Evolutionary conservation across 2,888 invertebrate genomes (phyloP).

Genomic region (Carpatolechia fugitivella): DNA sequence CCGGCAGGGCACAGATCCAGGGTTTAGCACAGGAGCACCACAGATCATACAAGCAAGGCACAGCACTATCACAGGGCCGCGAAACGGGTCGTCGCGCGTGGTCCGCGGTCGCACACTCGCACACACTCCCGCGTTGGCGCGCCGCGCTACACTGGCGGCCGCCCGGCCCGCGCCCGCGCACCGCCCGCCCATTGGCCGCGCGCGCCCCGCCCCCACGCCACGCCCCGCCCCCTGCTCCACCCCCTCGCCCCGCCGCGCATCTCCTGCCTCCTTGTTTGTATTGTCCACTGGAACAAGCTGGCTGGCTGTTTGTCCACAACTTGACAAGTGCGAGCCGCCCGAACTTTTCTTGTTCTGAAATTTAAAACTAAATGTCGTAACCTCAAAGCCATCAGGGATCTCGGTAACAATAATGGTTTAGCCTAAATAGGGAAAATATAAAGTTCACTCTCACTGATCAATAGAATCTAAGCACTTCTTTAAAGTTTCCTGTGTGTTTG

Average conservation of each 20-base stretch:
- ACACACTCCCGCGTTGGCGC: slow-evolving; percentile 34
- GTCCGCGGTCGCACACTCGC: not conserved
- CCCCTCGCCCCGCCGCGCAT: not conserved
- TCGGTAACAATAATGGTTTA: no score
- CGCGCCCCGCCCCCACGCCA: slow-evolving; percentile 37
- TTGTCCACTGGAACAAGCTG: not conserved
- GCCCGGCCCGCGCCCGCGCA: slow-evolving; percentile 3
- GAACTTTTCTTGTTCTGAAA: no score
- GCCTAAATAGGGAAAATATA: no score
- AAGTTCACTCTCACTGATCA: no score
- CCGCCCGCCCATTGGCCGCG: not conserved
- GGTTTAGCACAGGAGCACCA: slow-evolving; percentile 20
- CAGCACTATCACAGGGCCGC: slow-evolving; percentile 4
- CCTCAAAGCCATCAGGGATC: no score
- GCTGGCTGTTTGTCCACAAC: not conserved
- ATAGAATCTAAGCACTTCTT: no score
- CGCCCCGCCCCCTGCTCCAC: slow-evolving; percentile 41
- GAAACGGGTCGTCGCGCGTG: not conserved
- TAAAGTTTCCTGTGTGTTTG: no score
- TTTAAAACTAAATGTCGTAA: no score
- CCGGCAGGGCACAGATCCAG: slow-evolving; percentile 18
- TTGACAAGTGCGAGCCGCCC: not conserved
- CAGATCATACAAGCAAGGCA: slow-evolving; percentile 15
- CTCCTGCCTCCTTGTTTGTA: not conserved
- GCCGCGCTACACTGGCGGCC: slow-evolving; percentile 51